Evolutionary conservation across 2,113 vertebrate genomes (phyloP), one percentile per base, ranked within the genome.

Genomic region (Tachuris rubrigastra): DNA sequence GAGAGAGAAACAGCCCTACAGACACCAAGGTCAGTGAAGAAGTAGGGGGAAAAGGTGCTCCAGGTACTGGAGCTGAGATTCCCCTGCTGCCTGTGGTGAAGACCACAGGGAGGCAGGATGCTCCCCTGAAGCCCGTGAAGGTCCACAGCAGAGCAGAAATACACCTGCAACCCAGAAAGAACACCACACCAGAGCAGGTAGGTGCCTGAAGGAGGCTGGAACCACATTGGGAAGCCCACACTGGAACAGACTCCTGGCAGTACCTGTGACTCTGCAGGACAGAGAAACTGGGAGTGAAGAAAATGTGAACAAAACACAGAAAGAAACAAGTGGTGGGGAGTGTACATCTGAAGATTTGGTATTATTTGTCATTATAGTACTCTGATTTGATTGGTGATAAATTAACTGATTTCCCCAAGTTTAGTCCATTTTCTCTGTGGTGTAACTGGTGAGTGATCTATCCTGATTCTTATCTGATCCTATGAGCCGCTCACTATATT

Each of bases 21-120:
- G 30, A 56, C 24, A 18, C 15, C 23, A 2, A 16, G 24, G 27
- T 25, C 35, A 30, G 35, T 16, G 42, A 5, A 56, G 33, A 75
- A 60, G 20, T n/a, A 60, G 11, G 14, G 25, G 41, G 19, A 49
- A 27, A 24, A 67, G 13, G 4, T 73, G 19, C 14, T 44, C 3
- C 47, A 31, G 8, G 3, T 13, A 7, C 23, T 1, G 0, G 2
- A 79, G n/a, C 39, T 41, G 37, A 37, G 21, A 17, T 72, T 59
- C 30, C 22, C 12, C 25, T 35, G 25, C 12, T 33, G 47, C 8
- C 30, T 0, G 0, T 17, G 14, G 6, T 20, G 24, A 23, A 53
- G 39, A 5, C 5, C 42, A 4, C 16, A 16, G 44, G 17, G 21
- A 59, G 6, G 11, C 63, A 63, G 33, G 33, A 21, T 23, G 14